Evolutionary conservation across 2,888 invertebrate genomes (phyloP).

Genomic region (Macrosiphum euphorbiae): DNA sequence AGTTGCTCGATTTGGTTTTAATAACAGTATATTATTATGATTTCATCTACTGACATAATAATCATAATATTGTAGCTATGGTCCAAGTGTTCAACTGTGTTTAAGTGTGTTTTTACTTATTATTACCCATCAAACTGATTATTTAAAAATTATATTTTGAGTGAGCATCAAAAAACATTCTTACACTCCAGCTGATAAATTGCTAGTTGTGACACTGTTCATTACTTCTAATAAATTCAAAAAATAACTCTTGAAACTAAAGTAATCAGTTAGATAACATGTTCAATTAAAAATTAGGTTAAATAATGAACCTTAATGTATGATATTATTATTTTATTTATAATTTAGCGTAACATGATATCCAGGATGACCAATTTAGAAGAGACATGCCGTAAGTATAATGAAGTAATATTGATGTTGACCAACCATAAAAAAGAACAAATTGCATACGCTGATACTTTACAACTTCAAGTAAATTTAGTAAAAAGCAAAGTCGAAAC

Average conservation of each 20-base stretch:
- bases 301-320: not conserved
- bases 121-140: not conserved
- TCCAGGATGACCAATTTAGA: slow-evolving; percentile 37
- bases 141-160: not conserved
- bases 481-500: slow-evolving; percentile 56
- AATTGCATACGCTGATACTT: slow-evolving; percentile 19
- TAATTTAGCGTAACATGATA: slow-evolving; percentile 39
- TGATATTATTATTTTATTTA: not conserved
- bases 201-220: not conserved
- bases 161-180: not conserved
- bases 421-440: slow-evolving; percentile 38
- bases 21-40: not conserved
- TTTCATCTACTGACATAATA: not conserved
- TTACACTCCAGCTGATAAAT: not conserved
- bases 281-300: not conserved
- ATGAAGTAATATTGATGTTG: slow-evolving; percentile 33
- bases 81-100: not conserved
- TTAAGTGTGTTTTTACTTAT: not conserved
- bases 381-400: slow-evolving; percentile 5
- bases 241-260: not conserved
- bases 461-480: slow-evolving; percentile 55
- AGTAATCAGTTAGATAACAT: not conserved
- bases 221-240: not conserved
- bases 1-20: not conserved
- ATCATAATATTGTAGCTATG: not conserved